Evolutionary conservation across 2,888 invertebrate species (phyloP).

Genomic region (Torymus texanus): DNA sequence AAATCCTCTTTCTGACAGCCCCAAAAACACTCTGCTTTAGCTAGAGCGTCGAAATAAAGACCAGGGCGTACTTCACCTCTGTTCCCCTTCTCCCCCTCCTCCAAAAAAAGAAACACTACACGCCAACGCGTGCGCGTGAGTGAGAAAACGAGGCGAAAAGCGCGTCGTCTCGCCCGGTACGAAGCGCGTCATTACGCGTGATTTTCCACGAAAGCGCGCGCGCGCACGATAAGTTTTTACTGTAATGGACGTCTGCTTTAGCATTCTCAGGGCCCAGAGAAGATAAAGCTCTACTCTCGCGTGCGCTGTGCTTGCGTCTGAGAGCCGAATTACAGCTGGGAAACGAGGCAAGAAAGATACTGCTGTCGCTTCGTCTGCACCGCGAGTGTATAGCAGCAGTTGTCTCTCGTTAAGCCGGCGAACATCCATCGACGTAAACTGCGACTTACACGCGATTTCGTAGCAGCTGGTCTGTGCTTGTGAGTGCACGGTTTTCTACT

Average conservation of each 20-base stretch:
- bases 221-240: constrained; percentile 35
- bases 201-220: background rate
- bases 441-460: background rate
- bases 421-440: constrained; percentile 26
- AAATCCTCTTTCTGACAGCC: too few species aligned
- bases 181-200: constrained; percentile 21
- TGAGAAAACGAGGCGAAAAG: constrained; percentile 27
- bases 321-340: constrained; percentile 23
- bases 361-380: too few species aligned
- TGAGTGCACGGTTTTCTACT: too few species aligned
- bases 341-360: background rate
- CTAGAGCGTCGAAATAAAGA: too few species aligned
- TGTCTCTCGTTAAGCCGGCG: constrained; percentile 15
- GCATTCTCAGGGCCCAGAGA: background rate
- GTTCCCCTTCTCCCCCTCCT: too few species aligned
- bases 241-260: constrained; percentile 29
- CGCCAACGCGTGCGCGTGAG: too few species aligned
- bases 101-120: too few species aligned
- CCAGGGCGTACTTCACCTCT: too few species aligned
- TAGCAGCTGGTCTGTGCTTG: too few species aligned
- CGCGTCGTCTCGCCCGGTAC: background rate
- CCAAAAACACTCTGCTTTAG: too few species aligned
- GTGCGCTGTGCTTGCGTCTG: background rate
- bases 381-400: background rate
- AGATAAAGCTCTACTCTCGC: constrained; percentile 10